phyloP scores from a whole-genome alignment of 2,797 vertebrate genomes.

The Gambusia yucatana region DNA sequence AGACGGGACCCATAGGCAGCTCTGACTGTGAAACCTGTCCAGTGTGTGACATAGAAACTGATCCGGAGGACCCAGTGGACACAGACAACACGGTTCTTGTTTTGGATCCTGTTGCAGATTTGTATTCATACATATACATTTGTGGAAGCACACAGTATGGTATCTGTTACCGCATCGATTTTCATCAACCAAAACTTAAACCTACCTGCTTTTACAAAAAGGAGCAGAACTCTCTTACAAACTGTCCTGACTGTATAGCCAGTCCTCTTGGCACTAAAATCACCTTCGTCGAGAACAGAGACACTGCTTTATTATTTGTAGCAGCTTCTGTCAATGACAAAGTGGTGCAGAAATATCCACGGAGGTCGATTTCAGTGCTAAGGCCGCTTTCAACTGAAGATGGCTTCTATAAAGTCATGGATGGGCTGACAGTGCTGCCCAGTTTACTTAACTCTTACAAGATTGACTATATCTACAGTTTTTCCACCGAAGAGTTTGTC shows the following conservation, averaged over 20 bases:
- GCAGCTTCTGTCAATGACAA: conserved; percentile 84
- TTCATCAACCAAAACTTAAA: rapidly evolving
- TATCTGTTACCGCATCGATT: conserved; percentile 83
- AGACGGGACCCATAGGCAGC: conserved; percentile 87
- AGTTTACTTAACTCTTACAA: conserved; percentile 80
- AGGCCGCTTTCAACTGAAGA: conserved; percentile 85
- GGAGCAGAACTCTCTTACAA: conserved; percentile 57
- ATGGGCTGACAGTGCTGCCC: conserved; percentile 85
- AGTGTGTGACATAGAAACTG: conserved; percentile 69
- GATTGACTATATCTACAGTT: conserved; percentile 91
- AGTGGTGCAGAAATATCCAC: conserved; percentile 79
- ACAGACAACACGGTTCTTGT: conserved; percentile 87
- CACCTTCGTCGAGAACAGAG: conserved; percentile 73
- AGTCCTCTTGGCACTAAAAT: conserved; percentile 90
- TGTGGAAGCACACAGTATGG: conserved; percentile 88
- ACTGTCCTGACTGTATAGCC: conserved; percentile 90
- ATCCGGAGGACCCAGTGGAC: conserved; percentile 69
- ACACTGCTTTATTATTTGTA: conserved; percentile 83
- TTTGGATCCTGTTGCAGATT: conserved; percentile 73
- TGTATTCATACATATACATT: conserved; percentile 80
- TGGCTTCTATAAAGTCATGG: conserved; percentile 81
- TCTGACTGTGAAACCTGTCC: conserved; percentile 84
- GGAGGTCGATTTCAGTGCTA: conserved; percentile 86
- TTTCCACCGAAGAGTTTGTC: conserved; percentile 76
- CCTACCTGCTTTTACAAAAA: conserved; percentile 83